These are phyloP conservation scores for Galeopsomyia nigrocyanea DNA, from an alignment of 2,888 invertebrate genomes.

Conservation along the genomic window DNA sequence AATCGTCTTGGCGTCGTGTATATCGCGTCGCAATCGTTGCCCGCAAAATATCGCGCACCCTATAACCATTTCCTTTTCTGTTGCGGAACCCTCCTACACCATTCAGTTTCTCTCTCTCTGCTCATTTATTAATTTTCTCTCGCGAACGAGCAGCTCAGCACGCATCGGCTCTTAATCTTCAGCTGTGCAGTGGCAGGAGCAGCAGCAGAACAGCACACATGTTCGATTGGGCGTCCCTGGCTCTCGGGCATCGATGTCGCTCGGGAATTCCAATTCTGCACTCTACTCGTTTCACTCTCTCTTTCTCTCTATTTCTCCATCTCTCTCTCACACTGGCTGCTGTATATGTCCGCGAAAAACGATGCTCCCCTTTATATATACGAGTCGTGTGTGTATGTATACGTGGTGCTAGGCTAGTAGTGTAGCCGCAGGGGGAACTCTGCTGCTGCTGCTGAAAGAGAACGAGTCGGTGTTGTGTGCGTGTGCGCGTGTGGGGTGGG, in stretches of 20 bases:
- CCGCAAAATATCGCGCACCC: slow-evolving; percentile 37
- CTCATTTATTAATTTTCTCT: slow-evolving; percentile 42
- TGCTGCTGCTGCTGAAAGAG: too few species aligned
- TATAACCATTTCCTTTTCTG: slow-evolving; percentile 30
- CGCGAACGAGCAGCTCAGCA: slow-evolving; percentile 16
- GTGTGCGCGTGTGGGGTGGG: not conserved
- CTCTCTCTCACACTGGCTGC: too few species aligned
- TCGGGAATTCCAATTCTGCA: slow-evolving; percentile 49
- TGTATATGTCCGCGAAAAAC: not conserved
- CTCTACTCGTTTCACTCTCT: not conserved
- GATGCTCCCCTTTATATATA: not conserved
- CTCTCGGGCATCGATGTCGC: slow-evolving; percentile 60
- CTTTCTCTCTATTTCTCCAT: too few species aligned
- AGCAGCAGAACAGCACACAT: not conserved
- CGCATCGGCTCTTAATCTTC: slow-evolving; percentile 3
- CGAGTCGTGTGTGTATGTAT: not conserved
- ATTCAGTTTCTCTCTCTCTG: not conserved
- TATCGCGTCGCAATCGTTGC: slow-evolving; percentile 16
- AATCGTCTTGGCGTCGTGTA: slow-evolving; percentile 25
- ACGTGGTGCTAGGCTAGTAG: not conserved
- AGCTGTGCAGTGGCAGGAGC: not conserved
- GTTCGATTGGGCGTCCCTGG: slow-evolving; percentile 6
- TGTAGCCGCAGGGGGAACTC: too few species aligned
- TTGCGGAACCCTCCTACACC: not conserved
- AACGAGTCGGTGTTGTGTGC: too few species aligned